A percentile compares a stretch with the other conserved stretches of the same genome.
phyloP scores from a whole-genome alignment of 2,888 invertebrate genomes.

The Amiota mariae region DNA sequence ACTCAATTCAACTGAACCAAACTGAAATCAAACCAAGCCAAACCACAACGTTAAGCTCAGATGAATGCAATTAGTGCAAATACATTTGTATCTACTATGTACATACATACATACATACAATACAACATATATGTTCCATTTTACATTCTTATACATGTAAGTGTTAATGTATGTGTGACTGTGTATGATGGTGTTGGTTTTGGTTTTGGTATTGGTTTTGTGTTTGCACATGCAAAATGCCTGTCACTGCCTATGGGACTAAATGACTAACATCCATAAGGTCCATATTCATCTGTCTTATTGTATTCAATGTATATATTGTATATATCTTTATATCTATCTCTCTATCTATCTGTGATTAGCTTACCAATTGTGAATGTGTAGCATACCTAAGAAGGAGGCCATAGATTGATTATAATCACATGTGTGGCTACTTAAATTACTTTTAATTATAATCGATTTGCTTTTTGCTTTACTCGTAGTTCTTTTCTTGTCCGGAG shows the following conservation, averaged over 20 bases:
- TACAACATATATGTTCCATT: neutral
- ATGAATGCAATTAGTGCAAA: conserved; percentile 29
- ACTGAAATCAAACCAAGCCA: conserved; percentile 17
- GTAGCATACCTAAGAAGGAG: too few species aligned
- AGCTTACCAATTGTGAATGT: too few species aligned
- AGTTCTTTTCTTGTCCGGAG: neutral
- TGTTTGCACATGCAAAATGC: neutral
- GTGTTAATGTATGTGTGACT: too few species aligned
- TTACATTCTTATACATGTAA: neutral
- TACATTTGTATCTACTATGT: conserved; percentile 19
- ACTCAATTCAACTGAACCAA: conserved; percentile 25
- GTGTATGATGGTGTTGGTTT: neutral
- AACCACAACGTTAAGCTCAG: conserved; percentile 15
- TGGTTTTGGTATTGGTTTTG: neutral
- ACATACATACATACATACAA: neutral
- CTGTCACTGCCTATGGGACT: neutral
- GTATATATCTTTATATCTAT: too few species aligned
- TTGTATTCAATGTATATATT: too few species aligned
- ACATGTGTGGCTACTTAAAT: neutral
- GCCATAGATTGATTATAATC: too few species aligned
- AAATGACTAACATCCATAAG: neutral
- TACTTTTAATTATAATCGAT: neutral
- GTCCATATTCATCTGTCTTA: too few species aligned
- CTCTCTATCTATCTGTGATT: too few species aligned
- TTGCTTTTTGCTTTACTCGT: too few species aligned